phyloP scores from a whole-genome alignment of 2,113 vertebrate genomes.

The Euleptes europaea region DNA sequence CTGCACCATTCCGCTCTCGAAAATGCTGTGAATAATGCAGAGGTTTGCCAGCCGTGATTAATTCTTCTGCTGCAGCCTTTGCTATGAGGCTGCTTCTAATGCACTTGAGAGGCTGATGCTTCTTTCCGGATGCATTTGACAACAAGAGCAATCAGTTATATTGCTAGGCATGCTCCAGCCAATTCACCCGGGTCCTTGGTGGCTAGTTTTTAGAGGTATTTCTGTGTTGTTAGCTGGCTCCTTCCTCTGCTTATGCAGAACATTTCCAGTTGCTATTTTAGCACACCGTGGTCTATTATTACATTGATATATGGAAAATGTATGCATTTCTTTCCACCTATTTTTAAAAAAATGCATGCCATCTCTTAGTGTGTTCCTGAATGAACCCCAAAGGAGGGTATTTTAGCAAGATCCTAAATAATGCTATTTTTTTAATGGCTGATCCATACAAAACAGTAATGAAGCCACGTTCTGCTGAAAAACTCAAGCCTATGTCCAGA shows the following conservation, averaged over 20 bases:
- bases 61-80: constrained; percentile 46
- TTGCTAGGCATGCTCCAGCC: not conserved
- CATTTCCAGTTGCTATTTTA: constrained; percentile 5
- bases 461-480: not conserved
- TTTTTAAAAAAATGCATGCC: not conserved
- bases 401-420: not conserved
- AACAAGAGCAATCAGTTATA: fast-evolving
- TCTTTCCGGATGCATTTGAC: not conserved
- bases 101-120: constrained; percentile 10
- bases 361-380: not conserved
- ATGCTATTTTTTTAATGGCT: not conserved
- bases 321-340: not conserved
- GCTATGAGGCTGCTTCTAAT: constrained; percentile 42
- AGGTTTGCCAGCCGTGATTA: constrained; percentile 40
- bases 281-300: not conserved
- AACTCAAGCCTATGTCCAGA: not conserved
- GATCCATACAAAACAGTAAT: fast-evolving
- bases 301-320: fast-evolving
- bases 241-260: not conserved
- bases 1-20: not conserved
- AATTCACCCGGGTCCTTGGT: not conserved
- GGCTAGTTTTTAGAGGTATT: not conserved
- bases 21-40: constrained; percentile 54
- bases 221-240: not conserved
- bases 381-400: not conserved